Base-by-base conservation (phyloP, 2,888 invertebrate genomes). In the Machimus atricapillus region DNA sequence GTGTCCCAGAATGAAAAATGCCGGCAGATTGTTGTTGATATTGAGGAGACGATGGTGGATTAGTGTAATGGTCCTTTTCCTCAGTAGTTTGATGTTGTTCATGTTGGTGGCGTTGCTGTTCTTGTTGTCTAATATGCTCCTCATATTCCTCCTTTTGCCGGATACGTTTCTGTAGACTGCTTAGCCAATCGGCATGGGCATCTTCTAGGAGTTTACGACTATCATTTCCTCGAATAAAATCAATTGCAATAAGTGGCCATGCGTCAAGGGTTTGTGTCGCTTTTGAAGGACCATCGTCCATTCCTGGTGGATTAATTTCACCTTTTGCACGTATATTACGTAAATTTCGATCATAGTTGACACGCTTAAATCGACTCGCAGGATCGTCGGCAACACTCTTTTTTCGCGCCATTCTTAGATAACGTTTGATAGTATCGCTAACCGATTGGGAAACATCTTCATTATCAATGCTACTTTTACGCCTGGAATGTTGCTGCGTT, bases 371-470 rank as follows among this genome's bases (percentile, higher is more conserved):
- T 83, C 96, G 94, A 90, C 96, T 97, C 2, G 94, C 95, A 89
- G 96, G 96, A 2, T 95, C 95, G 91, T 97, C 97, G 81, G 91
- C 91, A 12, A 96, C 95, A 90, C 96, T 97, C 91, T 97, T 97
- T 91, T 97, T 97, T 52, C 97, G 94, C 8, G 97, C 97, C 97
- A 97, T 97, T 87, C 96, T 94, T 82, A 97, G 92, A 91, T 97
- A 97, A 12, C 97, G 94, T 92, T 97, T 97, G 88, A 97, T 97
- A 0, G 97, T 97, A 90, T 97, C 97, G 90, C 97, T 96, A 37
- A 97, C 97, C 0, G 97, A 97, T 88, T 97, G 97, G 0, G 97
- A 97, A 0, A 97, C 95, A 90, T 97, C 97, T 90, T 97, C 97
- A 91, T 97, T 96, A 90, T 97, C 97, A 16, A 97, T 95, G 91